phyloP scores from a whole-genome alignment of 2,888 invertebrate genomes.

The Aphidoletes aphidimyza region DNA sequence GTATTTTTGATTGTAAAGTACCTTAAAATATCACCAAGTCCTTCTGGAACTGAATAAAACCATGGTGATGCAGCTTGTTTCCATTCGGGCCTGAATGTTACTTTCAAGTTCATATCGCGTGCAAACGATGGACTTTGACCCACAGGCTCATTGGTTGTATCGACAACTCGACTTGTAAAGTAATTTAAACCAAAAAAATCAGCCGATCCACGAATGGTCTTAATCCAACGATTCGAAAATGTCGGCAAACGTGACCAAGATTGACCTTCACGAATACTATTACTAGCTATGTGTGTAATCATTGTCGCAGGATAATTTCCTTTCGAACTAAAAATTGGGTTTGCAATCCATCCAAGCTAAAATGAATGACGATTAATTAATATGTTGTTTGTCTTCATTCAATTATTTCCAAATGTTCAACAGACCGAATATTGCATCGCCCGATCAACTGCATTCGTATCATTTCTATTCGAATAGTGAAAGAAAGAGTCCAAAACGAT shows the following conservation, averaged over 20 bases:
- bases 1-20: conserved; percentile 39
- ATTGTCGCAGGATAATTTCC: conserved; percentile 69
- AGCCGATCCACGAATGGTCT: conserved; percentile 58
- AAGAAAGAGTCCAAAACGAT: conserved; percentile 59
- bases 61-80: conserved; percentile 61
- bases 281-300: conserved; percentile 65
- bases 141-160: not conserved
- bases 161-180: conserved; percentile 57
- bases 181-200: conserved; percentile 61
- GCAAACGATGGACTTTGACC: conserved; percentile 67
- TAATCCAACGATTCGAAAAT: conserved; percentile 64
- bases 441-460: conserved; percentile 59
- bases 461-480: conserved; percentile 59
- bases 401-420: too few species aligned
- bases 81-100: conserved; percentile 60
- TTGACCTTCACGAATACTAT: conserved; percentile 66
- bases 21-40: conserved; percentile 59
- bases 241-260: conserved; percentile 66
- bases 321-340: conserved; percentile 67
- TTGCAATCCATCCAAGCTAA: conserved; percentile 67
- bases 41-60: conserved; percentile 62
- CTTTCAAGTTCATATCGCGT: conserved; percentile 66
- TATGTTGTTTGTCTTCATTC: too few species aligned
- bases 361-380: too few species aligned
- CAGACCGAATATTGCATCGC: conserved; percentile 61